Conservation (phyloP, 2,888 invertebrate genomes). For the Apomyelois bistriatella region DNA sequence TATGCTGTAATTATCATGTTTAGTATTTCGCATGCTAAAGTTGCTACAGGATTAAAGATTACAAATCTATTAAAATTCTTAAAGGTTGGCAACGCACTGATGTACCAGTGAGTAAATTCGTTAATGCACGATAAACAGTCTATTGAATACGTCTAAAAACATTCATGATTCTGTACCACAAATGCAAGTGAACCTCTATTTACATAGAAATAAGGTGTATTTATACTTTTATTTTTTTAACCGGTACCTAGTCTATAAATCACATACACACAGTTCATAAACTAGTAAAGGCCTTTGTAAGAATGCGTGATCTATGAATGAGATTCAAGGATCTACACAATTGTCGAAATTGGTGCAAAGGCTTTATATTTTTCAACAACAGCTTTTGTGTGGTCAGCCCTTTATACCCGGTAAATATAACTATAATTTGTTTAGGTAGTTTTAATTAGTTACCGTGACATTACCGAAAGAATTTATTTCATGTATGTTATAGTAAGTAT, state of each 20-base stretch:
- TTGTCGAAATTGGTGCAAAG: constrained; percentile 29
- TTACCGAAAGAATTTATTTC: no score
- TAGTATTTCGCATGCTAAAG: no score
- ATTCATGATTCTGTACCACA: constrained; percentile 17
- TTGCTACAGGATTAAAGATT: no score
- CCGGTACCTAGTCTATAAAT: constrained; percentile 32
- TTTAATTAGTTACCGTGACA: no score
- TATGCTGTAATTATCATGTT: no score
- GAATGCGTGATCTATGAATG: constrained; percentile 66
- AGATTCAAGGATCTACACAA: constrained; percentile 42
- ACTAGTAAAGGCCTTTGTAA: constrained; percentile 41
- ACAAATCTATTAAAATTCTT: no score
- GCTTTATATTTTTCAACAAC: not conserved
- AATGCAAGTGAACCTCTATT: constrained; percentile 15
- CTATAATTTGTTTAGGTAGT: no score
- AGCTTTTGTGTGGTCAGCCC: constrained; percentile 16
- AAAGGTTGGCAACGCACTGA: no score
- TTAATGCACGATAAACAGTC: constrained; percentile 62
- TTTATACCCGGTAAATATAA: not conserved
- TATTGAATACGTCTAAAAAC: constrained; percentile 50
- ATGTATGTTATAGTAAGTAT: no score
- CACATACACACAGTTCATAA: constrained; percentile 39
- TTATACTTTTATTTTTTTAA: constrained; percentile 12
- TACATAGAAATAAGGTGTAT: constrained; percentile 9
- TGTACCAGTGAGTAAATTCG: constrained; percentile 64